Percentiles rank a stretch among this genome's conserved stretches.
Evolutionary conservation across 1,140 invertebrate genomes (phyloP).

Genomic region (Cotesia chilonis): DNA sequence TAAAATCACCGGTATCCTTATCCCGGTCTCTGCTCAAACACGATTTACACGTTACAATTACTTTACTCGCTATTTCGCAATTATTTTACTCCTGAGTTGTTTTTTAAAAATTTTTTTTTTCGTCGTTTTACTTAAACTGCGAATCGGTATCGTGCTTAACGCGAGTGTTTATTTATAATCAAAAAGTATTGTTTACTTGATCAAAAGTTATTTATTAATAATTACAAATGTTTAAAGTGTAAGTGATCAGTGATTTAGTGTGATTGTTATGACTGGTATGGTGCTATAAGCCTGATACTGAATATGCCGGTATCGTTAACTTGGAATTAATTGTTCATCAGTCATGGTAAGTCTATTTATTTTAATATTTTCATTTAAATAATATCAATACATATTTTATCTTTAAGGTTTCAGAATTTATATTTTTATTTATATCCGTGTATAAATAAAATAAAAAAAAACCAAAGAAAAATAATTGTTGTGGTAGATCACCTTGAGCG

Average conservation of each 20-base stretch:
- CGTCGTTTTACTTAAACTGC: no score
- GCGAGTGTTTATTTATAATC: no score
- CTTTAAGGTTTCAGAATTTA: no score
- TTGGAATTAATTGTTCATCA: constrained; percentile 24
- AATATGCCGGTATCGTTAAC: constrained; percentile 12
- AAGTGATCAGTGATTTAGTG: neutral
- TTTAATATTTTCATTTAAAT: no score
- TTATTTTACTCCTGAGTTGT: neutral
- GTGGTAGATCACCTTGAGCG: no score
- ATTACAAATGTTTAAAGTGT: no score
- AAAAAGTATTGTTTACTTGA: neutral
- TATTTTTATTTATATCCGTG: no score
- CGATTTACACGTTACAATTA: constrained; percentile 5
- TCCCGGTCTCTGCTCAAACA: constrained; percentile 4
- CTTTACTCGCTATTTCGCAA: neutral
- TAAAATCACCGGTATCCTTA: constrained; percentile 54
- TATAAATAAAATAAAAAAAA: no score
- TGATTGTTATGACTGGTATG: neutral
- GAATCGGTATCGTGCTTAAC: no score
- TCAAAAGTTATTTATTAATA: neutral
- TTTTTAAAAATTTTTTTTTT: no score
- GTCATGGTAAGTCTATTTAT: constrained; percentile 44
- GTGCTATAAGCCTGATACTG: neutral
- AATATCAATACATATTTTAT: no score
- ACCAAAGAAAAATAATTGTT: no score